Base-by-base conservation (phyloP, 2,888 invertebrate species). In the Xestia rhomboidea region DNA sequence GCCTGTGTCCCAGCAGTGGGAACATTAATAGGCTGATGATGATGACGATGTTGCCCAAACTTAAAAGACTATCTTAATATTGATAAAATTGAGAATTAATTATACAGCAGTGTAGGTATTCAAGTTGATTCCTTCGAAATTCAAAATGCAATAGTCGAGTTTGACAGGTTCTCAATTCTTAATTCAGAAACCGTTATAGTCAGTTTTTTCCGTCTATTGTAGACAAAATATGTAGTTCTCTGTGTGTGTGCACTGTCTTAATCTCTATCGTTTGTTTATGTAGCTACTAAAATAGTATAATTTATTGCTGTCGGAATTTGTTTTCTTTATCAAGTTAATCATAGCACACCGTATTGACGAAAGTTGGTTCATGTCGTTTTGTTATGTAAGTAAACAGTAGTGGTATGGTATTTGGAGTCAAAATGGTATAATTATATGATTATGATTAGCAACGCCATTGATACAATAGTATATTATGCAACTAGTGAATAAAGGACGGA, bases 281-380 rank as follows among this genome's bases (percentile, higher is more conserved):
- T 68, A 18, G 18, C 38, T 62, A 77, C 30, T 49, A 24, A 67
- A 44, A 67, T 34, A 49, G 24, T 13, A 18, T 62, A 78, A 62
- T 51, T 27, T 60, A 67, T 60, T 46, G 57, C 4, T 30, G 57
- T 62, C 34, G 7, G 11, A 13, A 27, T 68, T 68, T 68, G 79
- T 77, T 78, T 68, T 44, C 21, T 67, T 62, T 68, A 68, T 44
- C 51, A 18, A 62, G 27, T 51, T 62, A 60, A 62, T 77, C n/a
- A 68, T 44, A 34, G 11, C 5, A 11, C 1, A 30, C 15, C 30
- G 30, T 21, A 41, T 18, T 46, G 10, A 49, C 21, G 21, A 66
- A 60, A 30, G 21, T 60, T 75, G 10, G 30, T 60, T 49, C 21
- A 1, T 30, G 21, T 44, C 15, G 30, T 41, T 76, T 54, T 54